Base-by-base conservation (phyloP, 2,113 vertebrate species). In the Nesoenas mayeri region DNA sequence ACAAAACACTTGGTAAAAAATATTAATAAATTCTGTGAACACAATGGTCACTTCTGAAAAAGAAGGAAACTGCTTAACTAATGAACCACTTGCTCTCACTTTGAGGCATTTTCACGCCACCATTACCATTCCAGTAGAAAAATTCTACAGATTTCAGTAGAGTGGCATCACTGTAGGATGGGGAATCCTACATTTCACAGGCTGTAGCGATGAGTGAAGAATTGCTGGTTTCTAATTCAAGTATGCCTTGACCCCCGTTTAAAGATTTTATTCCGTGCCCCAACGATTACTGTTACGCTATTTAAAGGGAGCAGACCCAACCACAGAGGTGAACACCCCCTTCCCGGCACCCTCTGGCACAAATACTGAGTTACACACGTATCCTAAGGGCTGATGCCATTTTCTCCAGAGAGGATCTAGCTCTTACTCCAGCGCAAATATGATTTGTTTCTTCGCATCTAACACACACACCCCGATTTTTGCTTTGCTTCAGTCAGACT, bases 151-250 rank as follows among this genome's bases (percentile, higher is more conserved):
- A 16, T 70, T 60, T 67, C 56, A 88, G 32, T 0, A 8, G 22
- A 34, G 26, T 1, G 6, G 58, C 7, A 40, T 2, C 38, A 72
- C 17, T 0, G 3, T 5, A 71, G 24, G 31, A 12, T 5, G 10
- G 51, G 22, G 40, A 73, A 83, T 38, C 73, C 24, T 11, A 10
- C n/a, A 21, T 13, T 47, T 53, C 62, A 29, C n/a, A 83, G 62
- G 50, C 54, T n/a, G 64, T 53, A 34, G 66, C 0, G 17, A 44
- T 9, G 31, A 60, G 26, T 61, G 32, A 12, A 51, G 13, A 40
- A 47, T 3, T 1, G 0, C 9, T 42, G 1, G 5, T 79, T 48
- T 19, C 38, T 1, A 72, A 11, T 14, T 57, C 32, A 32, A 36
- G 32, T 11, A 14, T 1, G 17, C 70, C 84, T 71, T 36, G 44